Evolutionary conservation across 2,113 vertebrate genomes (phyloP).

Genomic region (Corapipo altera): DNA sequence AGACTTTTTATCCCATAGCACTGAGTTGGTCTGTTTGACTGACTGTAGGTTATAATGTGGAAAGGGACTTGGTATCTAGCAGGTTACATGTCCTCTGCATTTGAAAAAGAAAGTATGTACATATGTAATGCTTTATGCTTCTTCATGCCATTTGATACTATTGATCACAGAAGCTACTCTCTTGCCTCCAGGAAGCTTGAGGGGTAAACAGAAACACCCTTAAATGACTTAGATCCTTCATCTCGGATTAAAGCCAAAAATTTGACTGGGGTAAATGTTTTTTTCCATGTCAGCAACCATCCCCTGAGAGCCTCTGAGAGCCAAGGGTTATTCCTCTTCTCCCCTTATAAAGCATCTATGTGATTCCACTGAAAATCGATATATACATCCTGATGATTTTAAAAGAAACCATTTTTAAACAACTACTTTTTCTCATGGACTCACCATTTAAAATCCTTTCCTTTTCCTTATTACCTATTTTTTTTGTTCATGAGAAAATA

Average conservation of each 20-base stretch:
- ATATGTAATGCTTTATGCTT: neutral
- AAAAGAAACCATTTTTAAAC: neutral
- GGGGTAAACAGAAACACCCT: slow-evolving; percentile 65
- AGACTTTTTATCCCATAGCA: neutral
- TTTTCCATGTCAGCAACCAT: slow-evolving; percentile 48
- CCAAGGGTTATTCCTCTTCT: neutral
- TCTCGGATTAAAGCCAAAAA: slow-evolving; percentile 55
- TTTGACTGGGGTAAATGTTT: slow-evolving; percentile 55
- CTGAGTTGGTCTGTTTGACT: neutral
- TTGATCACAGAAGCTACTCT: slow-evolving; percentile 50
- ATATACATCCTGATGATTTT: neutral
- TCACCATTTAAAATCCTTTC: neutral
- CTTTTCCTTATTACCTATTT: neutral
- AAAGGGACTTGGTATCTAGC: neutral
- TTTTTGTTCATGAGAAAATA: neutral
- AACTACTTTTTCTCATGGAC: neutral
- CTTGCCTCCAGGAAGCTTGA: slow-evolving; percentile 61
- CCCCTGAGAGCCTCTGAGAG: slow-evolving; percentile 34
- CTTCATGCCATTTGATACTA: slow-evolving; percentile 45
- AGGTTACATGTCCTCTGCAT: neutral
- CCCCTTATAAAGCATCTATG: neutral
- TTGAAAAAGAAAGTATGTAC: neutral
- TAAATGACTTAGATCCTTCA: slow-evolving; percentile 59
- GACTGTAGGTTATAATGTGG: neutral
- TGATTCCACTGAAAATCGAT: neutral